Base-by-base conservation (phyloP, 2,888 invertebrate species). In the Acleris literana region DNA sequence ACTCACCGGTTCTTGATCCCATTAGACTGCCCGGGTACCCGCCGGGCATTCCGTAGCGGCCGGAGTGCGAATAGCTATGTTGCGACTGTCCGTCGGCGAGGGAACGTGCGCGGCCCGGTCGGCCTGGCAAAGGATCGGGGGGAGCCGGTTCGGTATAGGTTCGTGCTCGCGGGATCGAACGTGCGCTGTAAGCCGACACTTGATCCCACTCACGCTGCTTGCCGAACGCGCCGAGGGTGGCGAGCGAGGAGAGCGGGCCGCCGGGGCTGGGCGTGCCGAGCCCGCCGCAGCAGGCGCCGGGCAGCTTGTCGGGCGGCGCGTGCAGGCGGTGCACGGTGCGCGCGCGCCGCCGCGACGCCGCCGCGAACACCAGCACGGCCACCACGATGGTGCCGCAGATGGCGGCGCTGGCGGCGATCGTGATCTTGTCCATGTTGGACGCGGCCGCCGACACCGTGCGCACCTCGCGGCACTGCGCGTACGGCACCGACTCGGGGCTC, bases 341-440 rank as follows among this genome's bases (percentile, higher is more conserved):
- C 9, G 96, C 95, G 67, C 97, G 93, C 70, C 97, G 94, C 69
- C 96, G 94, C 74, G 97, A 97, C 22, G 97, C 97, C 56, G 97
- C 97, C 62, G 98, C 96, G 86, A 98, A 97, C 72, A 98, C 95
- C 74, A 98, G 95, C 65, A 98, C 97, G 0, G 97, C 98, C 54
- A 97, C 95, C 68, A 98, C 96, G 76, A 98, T 97, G 51, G 97
- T 97, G 51, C 97, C 97, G 86, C 98, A 98, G 81, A 98, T 98
- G 65, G 97, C 97, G 20, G 97, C 97, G 80, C 97, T 97, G 4
- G 97, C 97, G 25, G 97, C 97, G 79, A 98, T 98, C 61, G 98
- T 98, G 80, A 98, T 97, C 88, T 97, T 98, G 91, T 98, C 98
- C 97, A 98, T 97, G 89, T 97, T 97, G 64, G 97, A 96, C 61